Evolutionary conservation across 1,140 invertebrate species (phyloP).

Genomic region (Macrotrachela quadricornifera): DNA sequence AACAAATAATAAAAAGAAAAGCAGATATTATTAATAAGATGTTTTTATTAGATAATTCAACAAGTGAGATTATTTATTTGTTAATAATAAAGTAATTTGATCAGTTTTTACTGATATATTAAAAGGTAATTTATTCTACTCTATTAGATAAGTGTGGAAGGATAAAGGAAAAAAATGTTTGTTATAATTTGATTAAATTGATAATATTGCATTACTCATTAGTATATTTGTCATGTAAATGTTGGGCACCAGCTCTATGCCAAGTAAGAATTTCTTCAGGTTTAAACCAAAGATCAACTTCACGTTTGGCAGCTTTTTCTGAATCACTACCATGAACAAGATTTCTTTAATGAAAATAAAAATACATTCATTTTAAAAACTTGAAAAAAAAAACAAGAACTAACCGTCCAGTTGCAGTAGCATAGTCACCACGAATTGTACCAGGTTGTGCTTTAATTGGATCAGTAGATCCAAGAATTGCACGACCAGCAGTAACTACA

Average conservation of each 20-base stretch:
- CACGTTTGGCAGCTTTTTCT: slow-evolving; percentile 80
- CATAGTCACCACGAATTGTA: slow-evolving; percentile 81
- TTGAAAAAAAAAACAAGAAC: slow-evolving; percentile 9
- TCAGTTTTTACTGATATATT: too few relatives aligned
- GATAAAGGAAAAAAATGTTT: too few relatives aligned
- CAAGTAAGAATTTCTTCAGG: slow-evolving; percentile 64
- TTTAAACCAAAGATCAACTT: slow-evolving; percentile 85
- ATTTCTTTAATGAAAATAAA: slow-evolving; percentile 40
- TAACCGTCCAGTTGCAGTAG: slow-evolving; percentile 66
- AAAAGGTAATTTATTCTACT: too few relatives aligned
- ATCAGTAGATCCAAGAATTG: slow-evolving; percentile 85
- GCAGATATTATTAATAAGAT: too few relatives aligned
- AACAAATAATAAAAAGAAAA: too few relatives aligned
- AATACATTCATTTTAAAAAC: not conserved
- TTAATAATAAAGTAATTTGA: too few relatives aligned
- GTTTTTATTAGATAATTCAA: too few relatives aligned
- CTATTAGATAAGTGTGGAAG: too few relatives aligned
- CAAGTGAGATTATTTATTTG: too few relatives aligned
- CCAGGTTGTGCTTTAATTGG: slow-evolving; percentile 73
- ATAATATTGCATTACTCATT: too few relatives aligned
- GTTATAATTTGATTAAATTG: too few relatives aligned
- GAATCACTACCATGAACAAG: slow-evolving; percentile 84
- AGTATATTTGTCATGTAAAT: too few relatives aligned
- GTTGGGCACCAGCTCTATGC: slow-evolving; percentile 14
- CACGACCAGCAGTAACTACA: slow-evolving; percentile 75